Percentiles rank a stretch among this genome's conserved stretches.
Conservation (phyloP, 2,113 vertebrate species). For the Prietella phreatophila region DNA sequence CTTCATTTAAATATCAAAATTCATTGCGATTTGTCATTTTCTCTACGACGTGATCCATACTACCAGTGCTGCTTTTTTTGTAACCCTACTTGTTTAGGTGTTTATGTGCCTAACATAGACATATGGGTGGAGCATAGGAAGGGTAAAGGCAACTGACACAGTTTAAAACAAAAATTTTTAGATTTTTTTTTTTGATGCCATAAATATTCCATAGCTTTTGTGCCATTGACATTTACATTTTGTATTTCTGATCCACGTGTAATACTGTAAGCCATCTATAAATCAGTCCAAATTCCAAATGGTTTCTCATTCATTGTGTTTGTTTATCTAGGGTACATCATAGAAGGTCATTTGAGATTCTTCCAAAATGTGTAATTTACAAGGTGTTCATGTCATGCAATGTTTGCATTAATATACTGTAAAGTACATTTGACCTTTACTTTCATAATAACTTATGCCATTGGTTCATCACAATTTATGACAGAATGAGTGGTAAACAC, state of each 20-base stretch:
- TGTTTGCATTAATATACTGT: neutral
- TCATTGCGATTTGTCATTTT: neutral
- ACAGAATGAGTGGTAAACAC: neutral
- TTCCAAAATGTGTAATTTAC: neutral
- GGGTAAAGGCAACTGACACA: neutral
- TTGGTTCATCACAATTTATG: neutral
- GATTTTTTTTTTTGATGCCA: neutral
- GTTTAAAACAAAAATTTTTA: neutral
- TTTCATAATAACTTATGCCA: neutral
- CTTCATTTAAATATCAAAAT: neutral
- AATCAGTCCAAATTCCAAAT: neutral
- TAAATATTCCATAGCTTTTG: neutral
- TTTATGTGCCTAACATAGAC: too few relatives aligned
- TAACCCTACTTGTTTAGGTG: neutral
- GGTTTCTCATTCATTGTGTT: neutral
- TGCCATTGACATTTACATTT: neutral
- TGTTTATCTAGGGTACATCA: neutral
- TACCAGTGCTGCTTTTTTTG: neutral
- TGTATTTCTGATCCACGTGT: neutral
- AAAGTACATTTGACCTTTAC: neutral
- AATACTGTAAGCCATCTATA: neutral
- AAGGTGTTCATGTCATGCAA: neutral
- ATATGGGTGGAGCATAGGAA: neutral
- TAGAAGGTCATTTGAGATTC: neutral
- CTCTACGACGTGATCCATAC: neutral